Evolutionary conservation across 2,113 vertebrate species (phyloP).

Genomic region (Bambusicola thoracicus): DNA sequence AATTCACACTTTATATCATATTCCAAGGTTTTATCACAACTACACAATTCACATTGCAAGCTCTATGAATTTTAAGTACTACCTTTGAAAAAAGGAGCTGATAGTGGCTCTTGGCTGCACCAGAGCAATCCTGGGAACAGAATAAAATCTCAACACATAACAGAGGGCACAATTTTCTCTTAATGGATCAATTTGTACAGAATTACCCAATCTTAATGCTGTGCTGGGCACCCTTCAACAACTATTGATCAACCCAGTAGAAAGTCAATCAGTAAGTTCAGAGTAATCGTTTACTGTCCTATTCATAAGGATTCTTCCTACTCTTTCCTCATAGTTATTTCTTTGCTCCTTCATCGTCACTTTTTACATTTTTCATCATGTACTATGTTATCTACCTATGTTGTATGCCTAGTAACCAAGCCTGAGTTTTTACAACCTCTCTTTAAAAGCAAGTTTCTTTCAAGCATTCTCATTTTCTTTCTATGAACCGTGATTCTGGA

Average conservation of each 20-base stretch:
- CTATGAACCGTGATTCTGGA: neutral
- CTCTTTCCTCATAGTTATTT: neutral
- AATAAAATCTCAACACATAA: neutral
- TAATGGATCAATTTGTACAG: neutral
- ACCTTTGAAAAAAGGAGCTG: neutral
- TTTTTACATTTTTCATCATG: neutral
- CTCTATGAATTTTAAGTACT: neutral
- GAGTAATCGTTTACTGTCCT: neutral
- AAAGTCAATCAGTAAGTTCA: conserved; percentile 24
- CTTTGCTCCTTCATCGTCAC: neutral
- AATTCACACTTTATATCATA: neutral
- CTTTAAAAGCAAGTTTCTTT: neutral
- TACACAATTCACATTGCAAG: neutral
- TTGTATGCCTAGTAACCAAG: neutral
- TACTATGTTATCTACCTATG: neutral
- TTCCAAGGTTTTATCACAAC: neutral
- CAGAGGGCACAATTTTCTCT: neutral
- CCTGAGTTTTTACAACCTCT: neutral
- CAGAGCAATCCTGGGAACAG: neutral
- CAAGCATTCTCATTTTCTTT: neutral
- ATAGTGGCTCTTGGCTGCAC: neutral
- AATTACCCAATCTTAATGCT: neutral
- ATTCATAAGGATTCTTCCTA: conserved; percentile 2
- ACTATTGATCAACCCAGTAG: neutral
- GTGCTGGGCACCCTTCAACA: neutral